phyloP scores from a whole-genome alignment of 2,888 invertebrate genomes.

The Nomada flava region DNA sequence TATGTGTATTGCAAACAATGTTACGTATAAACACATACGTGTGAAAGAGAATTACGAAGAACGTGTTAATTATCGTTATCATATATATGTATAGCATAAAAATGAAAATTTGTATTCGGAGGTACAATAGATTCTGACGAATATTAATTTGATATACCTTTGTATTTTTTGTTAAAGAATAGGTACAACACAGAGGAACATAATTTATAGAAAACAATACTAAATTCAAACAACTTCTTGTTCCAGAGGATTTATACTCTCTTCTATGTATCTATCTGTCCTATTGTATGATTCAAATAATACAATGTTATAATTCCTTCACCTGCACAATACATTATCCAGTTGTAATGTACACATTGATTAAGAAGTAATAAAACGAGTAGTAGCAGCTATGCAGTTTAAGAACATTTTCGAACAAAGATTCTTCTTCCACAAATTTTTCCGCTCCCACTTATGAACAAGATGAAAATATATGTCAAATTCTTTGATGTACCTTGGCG shows the following conservation, averaged over 20 bases:
- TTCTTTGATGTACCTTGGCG: conserved; percentile 30
- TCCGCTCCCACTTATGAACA: conserved; percentile 67
- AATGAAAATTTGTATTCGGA: not conserved
- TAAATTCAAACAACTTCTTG: not conserved
- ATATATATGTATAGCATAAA: not conserved
- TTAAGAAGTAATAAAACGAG: too few species aligned
- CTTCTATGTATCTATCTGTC: too few species aligned
- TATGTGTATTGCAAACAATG: not conserved
- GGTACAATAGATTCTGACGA: not conserved
- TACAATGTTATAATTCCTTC: too few species aligned
- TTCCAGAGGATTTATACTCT: too few species aligned
- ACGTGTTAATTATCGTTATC: not conserved
- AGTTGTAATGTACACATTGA: too few species aligned
- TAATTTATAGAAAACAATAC: not conserved
- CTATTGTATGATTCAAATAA: too few species aligned
- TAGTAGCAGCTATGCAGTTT: not conserved
- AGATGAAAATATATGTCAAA: conserved; percentile 57
- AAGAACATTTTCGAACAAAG: conserved; percentile 10
- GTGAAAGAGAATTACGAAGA: not conserved
- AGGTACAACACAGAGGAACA: not conserved
- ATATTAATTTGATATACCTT: not conserved
- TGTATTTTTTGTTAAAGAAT: not conserved
- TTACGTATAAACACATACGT: not conserved
- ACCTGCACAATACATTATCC: too few species aligned
- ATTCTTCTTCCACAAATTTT: conserved; percentile 60